Evolutionary conservation across 2,113 vertebrate genomes (phyloP).

Genomic region (Phoenicopterus ruber): DNA sequence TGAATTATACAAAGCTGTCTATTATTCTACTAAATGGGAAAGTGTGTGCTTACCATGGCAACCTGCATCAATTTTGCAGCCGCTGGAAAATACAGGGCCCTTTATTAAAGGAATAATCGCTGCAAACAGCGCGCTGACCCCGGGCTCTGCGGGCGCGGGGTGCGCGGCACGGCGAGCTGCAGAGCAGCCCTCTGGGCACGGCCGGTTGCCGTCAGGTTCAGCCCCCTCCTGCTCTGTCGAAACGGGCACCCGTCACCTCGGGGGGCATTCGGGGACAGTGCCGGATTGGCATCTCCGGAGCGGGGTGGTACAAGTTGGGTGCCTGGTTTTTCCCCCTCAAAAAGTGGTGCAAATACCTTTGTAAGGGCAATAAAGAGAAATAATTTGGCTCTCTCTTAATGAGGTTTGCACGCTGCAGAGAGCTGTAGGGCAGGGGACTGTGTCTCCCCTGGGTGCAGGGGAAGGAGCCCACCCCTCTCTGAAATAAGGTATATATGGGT

Average conservation of each 20-base stretch:
- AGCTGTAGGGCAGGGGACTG: neutral
- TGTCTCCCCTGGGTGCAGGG: neutral
- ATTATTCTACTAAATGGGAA: constrained; percentile 63
- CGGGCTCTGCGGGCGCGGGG: neutral
- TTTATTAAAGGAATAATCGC: constrained; percentile 49
- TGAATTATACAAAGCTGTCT: constrained; percentile 66
- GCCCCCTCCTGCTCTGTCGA: neutral
- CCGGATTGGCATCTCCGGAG: neutral
- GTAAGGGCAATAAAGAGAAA: rapidly evolving
- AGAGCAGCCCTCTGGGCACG: neutral
- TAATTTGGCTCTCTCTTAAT: neutral
- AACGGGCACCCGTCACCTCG: rapidly evolving
- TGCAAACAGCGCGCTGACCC: neutral
- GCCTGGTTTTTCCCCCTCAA: rapidly evolving
- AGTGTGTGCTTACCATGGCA: constrained; percentile 62
- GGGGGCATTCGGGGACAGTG: rapidly evolving
- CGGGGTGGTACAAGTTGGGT: neutral
- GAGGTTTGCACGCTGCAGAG: rapidly evolving
- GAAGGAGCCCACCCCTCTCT: neutral
- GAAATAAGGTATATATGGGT: rapidly evolving
- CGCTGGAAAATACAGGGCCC: constrained; percentile 37
- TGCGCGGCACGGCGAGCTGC: rapidly evolving
- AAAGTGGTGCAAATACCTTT: neutral
- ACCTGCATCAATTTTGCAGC: constrained; percentile 53
- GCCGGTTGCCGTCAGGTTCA: neutral